phyloP scores from a whole-genome alignment of 2,888 invertebrate genomes.

The Trissoscelio sp. region DNA sequence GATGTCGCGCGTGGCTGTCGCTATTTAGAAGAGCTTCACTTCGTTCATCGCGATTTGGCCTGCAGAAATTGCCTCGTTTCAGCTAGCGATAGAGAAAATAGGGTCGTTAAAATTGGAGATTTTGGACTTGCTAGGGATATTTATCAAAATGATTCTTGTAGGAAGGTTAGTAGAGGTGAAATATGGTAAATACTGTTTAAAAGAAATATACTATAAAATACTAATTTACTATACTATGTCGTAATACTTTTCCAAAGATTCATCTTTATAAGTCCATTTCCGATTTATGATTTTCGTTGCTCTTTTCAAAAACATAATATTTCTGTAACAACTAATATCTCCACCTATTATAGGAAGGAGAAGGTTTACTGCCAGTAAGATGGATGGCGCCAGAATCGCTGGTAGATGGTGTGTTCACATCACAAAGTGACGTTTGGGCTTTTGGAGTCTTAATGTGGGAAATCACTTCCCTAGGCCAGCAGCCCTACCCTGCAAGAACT shows the following conservation, averaged over 20 bases:
- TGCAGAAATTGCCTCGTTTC: conserved; percentile 98
- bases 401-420: conserved; percentile 97
- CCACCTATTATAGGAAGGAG: conserved; percentile 78
- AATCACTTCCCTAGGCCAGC: conserved; percentile 97
- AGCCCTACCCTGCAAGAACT: conserved; percentile 97
- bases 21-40: conserved; percentile 98
- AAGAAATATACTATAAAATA: no score
- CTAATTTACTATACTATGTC: no score
- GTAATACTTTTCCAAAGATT: no score
- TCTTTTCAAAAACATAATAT: no score
- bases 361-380: conserved; percentile 94
- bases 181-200: no score
- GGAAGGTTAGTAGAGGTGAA: conserved; percentile 95
- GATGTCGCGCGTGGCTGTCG: conserved; percentile 98
- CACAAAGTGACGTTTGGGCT: conserved; percentile 98
- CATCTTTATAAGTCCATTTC: no score
- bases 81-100: conserved; percentile 86
- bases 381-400: conserved; percentile 99
- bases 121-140: conserved; percentile 98
- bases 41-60: conserved; percentile 98
- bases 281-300: no score
- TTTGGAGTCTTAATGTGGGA: conserved; percentile 98
- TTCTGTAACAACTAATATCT: no score
- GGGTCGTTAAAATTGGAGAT: conserved; percentile 98
- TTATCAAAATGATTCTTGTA: conserved; percentile 98